These are phyloP conservation scores for Euwallacea fornicatus DNA, from an alignment of 1,140 invertebrate species.

Conservation along the genomic window DNA sequence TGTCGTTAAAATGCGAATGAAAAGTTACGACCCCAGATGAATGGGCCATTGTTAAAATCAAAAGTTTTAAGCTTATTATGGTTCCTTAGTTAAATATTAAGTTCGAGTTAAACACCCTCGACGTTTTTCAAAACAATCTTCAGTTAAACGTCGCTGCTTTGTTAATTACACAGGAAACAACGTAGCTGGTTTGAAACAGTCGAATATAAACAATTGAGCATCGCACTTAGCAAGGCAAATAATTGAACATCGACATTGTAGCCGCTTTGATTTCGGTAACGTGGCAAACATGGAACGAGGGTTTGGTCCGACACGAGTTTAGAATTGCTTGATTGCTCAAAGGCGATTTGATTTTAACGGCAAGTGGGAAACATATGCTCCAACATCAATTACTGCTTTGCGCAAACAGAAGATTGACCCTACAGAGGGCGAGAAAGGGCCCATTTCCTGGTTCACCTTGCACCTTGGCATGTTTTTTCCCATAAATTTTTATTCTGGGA, in stretches of 20 bases:
- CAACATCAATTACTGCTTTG: background rate
- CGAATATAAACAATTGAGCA: too few species aligned
- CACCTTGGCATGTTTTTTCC: constrained; percentile 20
- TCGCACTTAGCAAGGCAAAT: background rate
- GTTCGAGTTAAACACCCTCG: background rate
- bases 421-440: background rate
- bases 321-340: constrained; percentile 3
- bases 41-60: constrained; percentile 15
- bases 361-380: background rate
- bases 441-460: background rate
- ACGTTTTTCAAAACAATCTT: too few species aligned
- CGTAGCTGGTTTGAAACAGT: too few species aligned
- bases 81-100: background rate
- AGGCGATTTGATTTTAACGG: background rate
- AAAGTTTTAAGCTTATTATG: constrained; percentile 14
- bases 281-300: background rate
- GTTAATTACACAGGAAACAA: too few species aligned
- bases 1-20: constrained; percentile 36
- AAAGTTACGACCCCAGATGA: constrained; percentile 24
- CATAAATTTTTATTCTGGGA: constrained; percentile 35
- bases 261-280: background rate
- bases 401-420: background rate
- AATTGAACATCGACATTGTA: background rate
- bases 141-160: too few species aligned
- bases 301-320: constrained; percentile 3